Base-by-base conservation (phyloP, 92 coral and sea anemone genomes). In the Montipora capitata region DNA sequence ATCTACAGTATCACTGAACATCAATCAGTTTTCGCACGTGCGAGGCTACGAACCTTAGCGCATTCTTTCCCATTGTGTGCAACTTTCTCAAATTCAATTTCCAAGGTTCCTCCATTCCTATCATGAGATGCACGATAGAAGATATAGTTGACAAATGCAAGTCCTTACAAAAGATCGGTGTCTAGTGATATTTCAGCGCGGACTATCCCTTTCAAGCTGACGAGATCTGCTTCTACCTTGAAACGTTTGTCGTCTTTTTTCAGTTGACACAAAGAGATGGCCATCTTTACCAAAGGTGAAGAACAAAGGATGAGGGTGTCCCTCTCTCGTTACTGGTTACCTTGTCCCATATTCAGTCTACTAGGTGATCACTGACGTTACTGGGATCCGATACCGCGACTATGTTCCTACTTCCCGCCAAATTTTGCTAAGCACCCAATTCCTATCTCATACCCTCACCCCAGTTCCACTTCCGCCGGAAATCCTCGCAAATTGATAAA, bases 91-190 rank as follows among this genome's bases (percentile, higher is more conserved):
- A 78, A 57, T 77, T 12, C 68, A 11, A 68, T 35, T 7, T 86
- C 72, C 12, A 52, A 35, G 7, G 84, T 76, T 85, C 78, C 71
- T 20, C 84, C 84, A 27, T 85, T 48, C 65, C 65, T 59, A 54
- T 10, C 89, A 68, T 77, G 84, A 15, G 89, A 85, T 16, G 89
- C 83, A 38, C 70, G 41, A 59, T 85, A 85, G 66, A 85, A 48
- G 9, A 45, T 17, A 17, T 76, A 77, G 76, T 67, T 77, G 6
- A 85, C 71, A 85, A 85, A 11, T 16, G 89, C 76, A n/a, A 85
- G 48, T 85, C 89, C 89, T 48, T 85, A 85, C 42, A 85, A 43
- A 85, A 63, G 89, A 16, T 82, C 89, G 49, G 83, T 20, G 56
- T 76, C 27, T 67, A 85, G 56, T 40, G 42, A 65, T 14, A 85